Evolutionary conservation across 2,888 invertebrate species (phyloP).

Genomic region (Polydrusus pterygomalis): DNA sequence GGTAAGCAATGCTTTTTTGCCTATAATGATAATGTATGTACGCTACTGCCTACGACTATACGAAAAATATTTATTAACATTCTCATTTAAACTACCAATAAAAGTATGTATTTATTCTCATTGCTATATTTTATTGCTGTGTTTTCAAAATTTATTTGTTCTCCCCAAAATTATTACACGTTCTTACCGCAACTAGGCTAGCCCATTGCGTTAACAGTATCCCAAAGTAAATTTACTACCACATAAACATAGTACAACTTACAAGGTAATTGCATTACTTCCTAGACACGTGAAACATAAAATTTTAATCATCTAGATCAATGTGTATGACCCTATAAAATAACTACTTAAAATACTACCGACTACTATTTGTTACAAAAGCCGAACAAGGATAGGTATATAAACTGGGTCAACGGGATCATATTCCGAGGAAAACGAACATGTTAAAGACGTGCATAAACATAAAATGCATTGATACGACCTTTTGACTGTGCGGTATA

Average conservation of each 20-base stretch:
- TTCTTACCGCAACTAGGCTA: neutral
- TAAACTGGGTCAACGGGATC: slow-evolving; percentile 9
- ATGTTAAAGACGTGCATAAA: neutral
- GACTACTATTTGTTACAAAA: neutral
- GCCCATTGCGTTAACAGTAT: slow-evolving; percentile 13
- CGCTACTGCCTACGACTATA: too few species aligned
- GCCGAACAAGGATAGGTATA: neutral
- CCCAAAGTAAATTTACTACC: slow-evolving; percentile 4
- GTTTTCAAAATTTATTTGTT: slow-evolving; percentile 33
- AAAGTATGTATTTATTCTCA: slow-evolving; percentile 21
- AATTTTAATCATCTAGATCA: slow-evolving; percentile 20
- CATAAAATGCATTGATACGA: neutral
- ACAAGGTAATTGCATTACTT: slow-evolving; percentile 21
- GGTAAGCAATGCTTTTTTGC: too few species aligned
- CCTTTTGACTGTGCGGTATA: neutral
- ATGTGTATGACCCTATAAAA: slow-evolving; percentile 16
- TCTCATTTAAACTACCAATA: slow-evolving; percentile 13
- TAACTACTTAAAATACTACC: slow-evolving; percentile 1
- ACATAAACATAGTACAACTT: slow-evolving; percentile 20
- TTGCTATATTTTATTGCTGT: slow-evolving; percentile 22
- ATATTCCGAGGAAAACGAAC: neutral
- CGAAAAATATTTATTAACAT: neutral
- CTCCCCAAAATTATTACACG: slow-evolving; percentile 10
- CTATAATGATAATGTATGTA: too few species aligned
- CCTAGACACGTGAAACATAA: slow-evolving; percentile 24